Base-by-base conservation (phyloP, 2,113 vertebrate species). In the Gobius niger region DNA sequence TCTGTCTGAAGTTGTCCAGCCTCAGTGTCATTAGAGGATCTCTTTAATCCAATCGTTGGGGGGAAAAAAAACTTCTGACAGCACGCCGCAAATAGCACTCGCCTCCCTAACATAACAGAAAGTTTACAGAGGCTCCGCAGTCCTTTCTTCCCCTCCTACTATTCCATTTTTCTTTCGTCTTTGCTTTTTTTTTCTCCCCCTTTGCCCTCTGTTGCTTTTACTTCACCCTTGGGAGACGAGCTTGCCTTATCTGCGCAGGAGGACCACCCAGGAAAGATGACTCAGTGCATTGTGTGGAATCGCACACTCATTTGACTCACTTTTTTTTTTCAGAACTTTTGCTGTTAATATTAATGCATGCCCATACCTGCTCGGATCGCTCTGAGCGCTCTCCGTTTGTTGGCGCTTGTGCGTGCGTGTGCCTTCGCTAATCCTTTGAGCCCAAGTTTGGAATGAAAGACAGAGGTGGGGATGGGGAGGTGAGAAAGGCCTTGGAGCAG, bases 231-330 rank as follows among this genome's bases (percentile, higher is more conserved):
- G 88, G 91, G 89, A 91, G 89, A 89, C 88, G 85, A 87, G 83
- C 87, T 89, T 83, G 78, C 79, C 90, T 93, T 92, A 92, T 93
- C 91, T 91, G 87, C 79, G 72, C 85, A 83, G 83, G 75, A 87
- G 84, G 92, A 93, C 92, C 93, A 93, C 92, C 92, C 91, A 92
- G 88, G 90, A 89, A 89, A 89, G 78, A 87, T 89, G 88, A 90
- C 85, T 89, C 80, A 80, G 82, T 54, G 88, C 69, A 24, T 74
- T 42, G 77, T 47, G n/a, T 49, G 50, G 72, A 65, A 79, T 78
- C 68, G 75, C 79, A 60, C 75, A 69, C 75, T 84, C 67, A 82
- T 87, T 78, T 85, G 71, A 85, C 77, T 81, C 66, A 40, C 83
- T 81, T 78, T 52, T 77, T 80, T 85, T 87, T 90, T 85, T 69